phyloP scores from a whole-genome alignment of 2,797 vertebrate genomes.

The Poeciliopsis gracilis region DNA sequence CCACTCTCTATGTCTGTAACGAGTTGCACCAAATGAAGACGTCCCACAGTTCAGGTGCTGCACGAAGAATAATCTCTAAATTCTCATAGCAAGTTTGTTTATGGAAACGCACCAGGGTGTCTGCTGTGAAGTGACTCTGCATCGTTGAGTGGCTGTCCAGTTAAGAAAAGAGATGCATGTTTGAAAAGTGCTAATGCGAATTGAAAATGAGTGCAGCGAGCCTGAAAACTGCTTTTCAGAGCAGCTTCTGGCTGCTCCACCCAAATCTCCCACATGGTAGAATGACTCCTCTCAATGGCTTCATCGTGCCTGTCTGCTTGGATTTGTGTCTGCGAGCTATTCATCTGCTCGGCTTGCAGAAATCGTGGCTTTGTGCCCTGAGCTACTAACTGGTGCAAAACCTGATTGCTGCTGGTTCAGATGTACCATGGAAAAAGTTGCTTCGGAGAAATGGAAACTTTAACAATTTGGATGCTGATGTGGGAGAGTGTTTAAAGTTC shows the following conservation, averaged over 20 bases:
- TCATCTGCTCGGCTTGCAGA: slow-evolving; percentile 48
- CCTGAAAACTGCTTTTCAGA: background rate
- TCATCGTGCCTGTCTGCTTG: slow-evolving; percentile 65
- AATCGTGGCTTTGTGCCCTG: slow-evolving; percentile 48
- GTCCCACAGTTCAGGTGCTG: background rate
- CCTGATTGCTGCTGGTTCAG: slow-evolving; percentile 10
- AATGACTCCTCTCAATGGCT: slow-evolving; percentile 64
- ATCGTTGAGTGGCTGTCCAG: background rate
- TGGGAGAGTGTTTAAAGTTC: background rate
- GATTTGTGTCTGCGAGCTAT: slow-evolving; percentile 59
- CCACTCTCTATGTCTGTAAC: background rate
- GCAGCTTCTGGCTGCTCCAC: slow-evolving; percentile 28
- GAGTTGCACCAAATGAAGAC: background rate
- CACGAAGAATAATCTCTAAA: background rate
- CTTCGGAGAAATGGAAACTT: background rate
- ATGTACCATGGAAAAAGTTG: slow-evolving; percentile 9
- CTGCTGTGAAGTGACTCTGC: background rate
- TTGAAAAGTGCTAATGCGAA: background rate
- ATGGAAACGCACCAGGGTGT: background rate
- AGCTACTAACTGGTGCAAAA: slow-evolving; percentile 8
- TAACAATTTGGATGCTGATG: background rate
- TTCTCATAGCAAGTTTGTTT: background rate
- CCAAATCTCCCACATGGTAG: slow-evolving; percentile 57
- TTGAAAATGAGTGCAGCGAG: background rate
- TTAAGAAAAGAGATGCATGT: background rate